phyloP scores from a whole-genome alignment of 2,888 invertebrate genomes.

The Autographa gamma region DNA sequence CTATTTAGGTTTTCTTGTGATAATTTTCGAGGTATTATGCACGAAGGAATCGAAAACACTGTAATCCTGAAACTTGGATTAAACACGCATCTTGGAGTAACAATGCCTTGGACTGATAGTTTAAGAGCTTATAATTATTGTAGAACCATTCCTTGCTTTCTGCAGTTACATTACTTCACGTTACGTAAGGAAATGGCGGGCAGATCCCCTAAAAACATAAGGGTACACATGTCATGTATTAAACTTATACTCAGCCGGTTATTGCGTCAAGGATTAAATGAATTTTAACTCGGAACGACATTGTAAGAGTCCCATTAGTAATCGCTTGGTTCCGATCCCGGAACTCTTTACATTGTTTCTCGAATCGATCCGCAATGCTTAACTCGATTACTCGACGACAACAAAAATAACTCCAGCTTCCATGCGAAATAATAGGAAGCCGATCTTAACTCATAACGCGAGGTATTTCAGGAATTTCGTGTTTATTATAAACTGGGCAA shows the following conservation, averaged over 20 bases:
- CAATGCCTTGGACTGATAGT: too few relatives aligned
- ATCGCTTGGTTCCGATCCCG: neutral
- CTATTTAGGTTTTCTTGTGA: neutral
- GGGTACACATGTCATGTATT: too few relatives aligned
- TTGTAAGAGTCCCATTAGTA: neutral
- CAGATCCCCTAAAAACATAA: too few relatives aligned
- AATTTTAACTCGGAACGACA: neutral
- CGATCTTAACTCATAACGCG: neutral
- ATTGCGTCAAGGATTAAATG: too few relatives aligned
- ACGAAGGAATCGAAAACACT: too few relatives aligned
- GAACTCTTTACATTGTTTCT: neutral
- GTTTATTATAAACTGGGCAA: conserved; percentile 7
- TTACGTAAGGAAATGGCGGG: too few relatives aligned
- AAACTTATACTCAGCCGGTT: too few relatives aligned
- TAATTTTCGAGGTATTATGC: too few relatives aligned
- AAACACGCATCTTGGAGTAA: too few relatives aligned
- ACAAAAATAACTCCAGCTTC: conserved; percentile 22
- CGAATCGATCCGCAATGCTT: neutral
- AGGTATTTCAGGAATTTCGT: neutral
- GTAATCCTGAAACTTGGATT: neutral
- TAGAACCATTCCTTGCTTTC: too few relatives aligned
- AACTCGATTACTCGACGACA: neutral
- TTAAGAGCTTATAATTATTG: too few relatives aligned
- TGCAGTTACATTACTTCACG: too few relatives aligned
- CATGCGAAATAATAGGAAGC: conserved; percentile 13